These are phyloP conservation scores for Calliopum simillimum DNA, from an alignment of 2,888 invertebrate genomes.

Conservation along the genomic window DNA sequence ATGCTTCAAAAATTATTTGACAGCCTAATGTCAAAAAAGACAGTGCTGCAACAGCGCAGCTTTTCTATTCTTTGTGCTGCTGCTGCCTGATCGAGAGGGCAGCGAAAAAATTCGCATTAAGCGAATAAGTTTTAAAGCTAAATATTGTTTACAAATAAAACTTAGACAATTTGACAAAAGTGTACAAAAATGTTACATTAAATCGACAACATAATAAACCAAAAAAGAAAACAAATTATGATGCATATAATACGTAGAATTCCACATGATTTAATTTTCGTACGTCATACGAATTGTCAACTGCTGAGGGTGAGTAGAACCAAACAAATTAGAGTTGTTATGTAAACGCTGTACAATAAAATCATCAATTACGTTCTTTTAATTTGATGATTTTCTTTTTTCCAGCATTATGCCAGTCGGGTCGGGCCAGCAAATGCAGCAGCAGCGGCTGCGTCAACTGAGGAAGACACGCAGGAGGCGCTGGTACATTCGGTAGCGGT, in stretches of 20 bases:
- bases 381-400: not conserved
- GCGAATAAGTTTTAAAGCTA: not conserved
- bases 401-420: constrained; percentile 43
- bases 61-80: not conserved
- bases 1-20: not conserved
- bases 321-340: constrained; percentile 38
- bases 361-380: constrained; percentile 14
- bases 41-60: not conserved
- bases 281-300: constrained; percentile 47
- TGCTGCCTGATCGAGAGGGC: not conserved
- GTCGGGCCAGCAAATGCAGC: constrained; percentile 43
- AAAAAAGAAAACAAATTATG: constrained; percentile 35
- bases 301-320: constrained; percentile 41
- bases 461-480: constrained; percentile 24
- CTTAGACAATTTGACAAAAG: not conserved
- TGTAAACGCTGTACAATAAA: constrained; percentile 42
- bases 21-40: not conserved
- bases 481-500: constrained; percentile 48
- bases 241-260: constrained; percentile 43
- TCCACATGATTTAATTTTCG: constrained; percentile 41
- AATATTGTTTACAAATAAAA: constrained; percentile 17
- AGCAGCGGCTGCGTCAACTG: constrained; percentile 1
- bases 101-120: constrained; percentile 5
- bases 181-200: constrained; percentile 20
- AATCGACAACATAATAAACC: not conserved